phyloP scores from a whole-genome alignment of 2,888 invertebrate genomes.

The Caradrina clavipalpis region DNA sequence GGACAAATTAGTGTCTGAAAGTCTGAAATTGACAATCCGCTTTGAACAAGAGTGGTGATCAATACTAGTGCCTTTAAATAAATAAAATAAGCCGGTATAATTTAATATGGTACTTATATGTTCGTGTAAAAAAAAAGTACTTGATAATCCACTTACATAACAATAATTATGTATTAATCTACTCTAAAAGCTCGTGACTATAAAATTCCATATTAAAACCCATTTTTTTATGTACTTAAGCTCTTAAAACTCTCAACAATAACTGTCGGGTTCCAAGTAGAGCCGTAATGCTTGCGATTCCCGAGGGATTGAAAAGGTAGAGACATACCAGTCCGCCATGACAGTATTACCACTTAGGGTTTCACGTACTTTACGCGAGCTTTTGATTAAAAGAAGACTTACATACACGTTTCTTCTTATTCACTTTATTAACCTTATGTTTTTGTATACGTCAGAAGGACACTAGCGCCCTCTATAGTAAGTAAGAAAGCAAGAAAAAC shows the following conservation, averaged over 20 bases:
- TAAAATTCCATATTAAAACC: slow-evolving; percentile 33
- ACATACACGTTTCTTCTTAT: background rate
- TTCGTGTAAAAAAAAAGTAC: too few species aligned
- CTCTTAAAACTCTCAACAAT: slow-evolving; percentile 44
- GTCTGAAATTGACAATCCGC: too few species aligned
- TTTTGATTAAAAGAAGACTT: background rate
- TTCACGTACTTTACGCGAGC: background rate
- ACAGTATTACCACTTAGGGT: background rate
- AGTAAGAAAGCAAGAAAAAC: too few species aligned
- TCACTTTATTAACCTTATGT: too few species aligned
- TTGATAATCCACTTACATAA: too few species aligned
- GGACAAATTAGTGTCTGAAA: too few species aligned
- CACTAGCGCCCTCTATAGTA: too few species aligned
- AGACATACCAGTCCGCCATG: background rate
- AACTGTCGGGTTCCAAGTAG: slow-evolving; percentile 25
- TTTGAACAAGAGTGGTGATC: too few species aligned
- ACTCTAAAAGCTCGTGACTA: slow-evolving; percentile 1
- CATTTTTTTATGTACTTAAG: slow-evolving; percentile 17
- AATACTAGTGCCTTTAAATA: too few species aligned
- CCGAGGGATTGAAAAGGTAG: slow-evolving; percentile 7
- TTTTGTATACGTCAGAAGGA: too few species aligned
- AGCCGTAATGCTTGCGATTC: slow-evolving; percentile 34
- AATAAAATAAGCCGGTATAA: too few species aligned
- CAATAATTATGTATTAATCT: background rate
- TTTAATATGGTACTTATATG: too few species aligned